phyloP scores from a whole-genome alignment of 2,113 vertebrate species.

The Nyctibius bracteatus region DNA sequence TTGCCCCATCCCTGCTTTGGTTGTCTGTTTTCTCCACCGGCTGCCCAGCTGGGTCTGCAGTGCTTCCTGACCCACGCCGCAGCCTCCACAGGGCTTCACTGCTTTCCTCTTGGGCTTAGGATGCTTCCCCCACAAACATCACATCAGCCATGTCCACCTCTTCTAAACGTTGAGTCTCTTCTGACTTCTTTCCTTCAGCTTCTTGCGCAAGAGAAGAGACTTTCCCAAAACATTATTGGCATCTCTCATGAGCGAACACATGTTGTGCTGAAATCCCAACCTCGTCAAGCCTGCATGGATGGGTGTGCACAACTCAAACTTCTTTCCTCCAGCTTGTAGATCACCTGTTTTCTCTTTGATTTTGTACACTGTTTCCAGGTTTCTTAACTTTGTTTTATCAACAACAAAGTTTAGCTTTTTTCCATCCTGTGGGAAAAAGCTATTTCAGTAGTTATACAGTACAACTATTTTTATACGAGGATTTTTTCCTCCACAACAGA shows the following conservation, averaged over 20 bases:
- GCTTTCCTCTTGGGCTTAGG: not conserved
- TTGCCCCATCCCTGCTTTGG: not conserved
- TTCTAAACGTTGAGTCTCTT: not conserved
- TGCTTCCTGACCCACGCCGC: accelerated
- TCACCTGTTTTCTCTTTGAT: not conserved
- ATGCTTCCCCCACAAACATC: not conserved
- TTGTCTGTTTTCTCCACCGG: not conserved
- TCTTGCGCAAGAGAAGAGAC: not conserved
- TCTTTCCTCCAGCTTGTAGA: not conserved
- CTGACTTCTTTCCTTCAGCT: not conserved
- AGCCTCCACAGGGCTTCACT: not conserved
- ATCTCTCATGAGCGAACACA: not conserved
- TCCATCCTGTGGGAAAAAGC: not conserved
- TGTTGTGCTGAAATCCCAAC: not conserved
- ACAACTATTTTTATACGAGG: not conserved
- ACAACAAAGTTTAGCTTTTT: not conserved
- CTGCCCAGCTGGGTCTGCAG: not conserved
- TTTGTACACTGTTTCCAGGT: not conserved
- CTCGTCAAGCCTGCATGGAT: accelerated
- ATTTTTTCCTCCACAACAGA: not conserved
- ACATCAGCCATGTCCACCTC: accelerated
- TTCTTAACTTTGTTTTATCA: not conserved
- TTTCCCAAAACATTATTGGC: not conserved
- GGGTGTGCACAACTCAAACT: accelerated
- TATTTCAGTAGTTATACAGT: not conserved